Conservation (phyloP, 2,888 invertebrate genomes). For the Notodonta ziczac region DNA sequence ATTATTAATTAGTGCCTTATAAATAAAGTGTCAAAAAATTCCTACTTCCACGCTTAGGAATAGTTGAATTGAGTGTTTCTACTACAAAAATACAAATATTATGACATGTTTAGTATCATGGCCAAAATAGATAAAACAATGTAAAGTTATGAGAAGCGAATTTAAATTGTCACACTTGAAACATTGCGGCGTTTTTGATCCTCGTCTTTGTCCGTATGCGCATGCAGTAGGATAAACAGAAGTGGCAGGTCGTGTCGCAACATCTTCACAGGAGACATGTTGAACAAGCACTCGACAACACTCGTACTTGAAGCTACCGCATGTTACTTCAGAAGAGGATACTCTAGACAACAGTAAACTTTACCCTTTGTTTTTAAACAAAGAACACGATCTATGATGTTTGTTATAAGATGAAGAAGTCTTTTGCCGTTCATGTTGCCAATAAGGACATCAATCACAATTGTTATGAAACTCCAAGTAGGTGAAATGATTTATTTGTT, state of each 20-base stretch:
- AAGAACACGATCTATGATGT: constrained; percentile 34
- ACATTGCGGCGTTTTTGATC: not conserved
- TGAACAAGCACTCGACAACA: constrained; percentile 71
- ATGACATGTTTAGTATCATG: too few species aligned
- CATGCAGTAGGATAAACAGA: constrained; percentile 24
- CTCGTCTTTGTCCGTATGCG: not conserved
- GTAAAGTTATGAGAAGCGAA: not conserved
- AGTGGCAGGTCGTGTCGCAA: constrained; percentile 42
- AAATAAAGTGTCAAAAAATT: too few species aligned
- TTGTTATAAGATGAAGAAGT: constrained; percentile 23
- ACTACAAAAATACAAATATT: too few species aligned
- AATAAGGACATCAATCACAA: constrained; percentile 37
- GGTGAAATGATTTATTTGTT: constrained; percentile 66
- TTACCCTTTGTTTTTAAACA: constrained; percentile 51
- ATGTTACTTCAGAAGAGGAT: constrained; percentile 59
- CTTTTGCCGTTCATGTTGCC: constrained; percentile 23
- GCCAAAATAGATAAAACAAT: too few species aligned
- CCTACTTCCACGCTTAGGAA: too few species aligned
- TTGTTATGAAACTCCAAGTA: constrained; percentile 44
- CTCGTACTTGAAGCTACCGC: constrained; percentile 63
- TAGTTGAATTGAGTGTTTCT: too few species aligned
- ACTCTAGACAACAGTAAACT: constrained; percentile 54
- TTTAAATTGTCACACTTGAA: not conserved
- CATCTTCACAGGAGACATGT: constrained; percentile 71
- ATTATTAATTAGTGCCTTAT: too few species aligned